Conservation (phyloP, 2,888 invertebrate genomes). For the Hemicrepidius hirtus region DNA sequence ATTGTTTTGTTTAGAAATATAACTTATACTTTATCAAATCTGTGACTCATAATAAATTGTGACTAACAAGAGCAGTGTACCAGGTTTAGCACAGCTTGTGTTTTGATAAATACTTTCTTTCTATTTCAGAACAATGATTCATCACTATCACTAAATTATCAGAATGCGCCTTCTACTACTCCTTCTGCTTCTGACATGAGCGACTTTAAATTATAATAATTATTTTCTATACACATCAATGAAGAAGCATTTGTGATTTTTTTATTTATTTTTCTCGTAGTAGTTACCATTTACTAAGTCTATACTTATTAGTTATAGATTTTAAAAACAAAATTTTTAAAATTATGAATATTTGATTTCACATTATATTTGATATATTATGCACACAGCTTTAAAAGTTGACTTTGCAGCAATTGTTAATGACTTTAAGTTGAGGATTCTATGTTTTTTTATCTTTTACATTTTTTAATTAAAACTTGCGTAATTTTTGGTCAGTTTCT, state of each 20-base stretch:
- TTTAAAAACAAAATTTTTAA: constrained; percentile 13
- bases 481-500: too few species aligned
- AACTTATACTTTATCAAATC: too few species aligned
- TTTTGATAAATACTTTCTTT: background rate
- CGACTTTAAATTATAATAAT: constrained; percentile 18
- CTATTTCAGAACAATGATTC: constrained; percentile 56
- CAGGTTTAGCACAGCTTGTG: too few species aligned
- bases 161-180: constrained; percentile 49
- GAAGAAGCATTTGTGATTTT: constrained; percentile 30
- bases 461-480: too few species aligned
- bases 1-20: too few species aligned
- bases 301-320: constrained; percentile 31
- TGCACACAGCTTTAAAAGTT: constrained; percentile 2
- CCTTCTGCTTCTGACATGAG: constrained; percentile 6
- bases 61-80: too few species aligned
- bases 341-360: constrained; percentile 5
- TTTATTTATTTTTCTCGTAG: constrained; percentile 31
- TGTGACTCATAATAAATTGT: too few species aligned
- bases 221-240: constrained; percentile 19
- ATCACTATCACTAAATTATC: constrained; percentile 50
- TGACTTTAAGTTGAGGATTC: background rate
- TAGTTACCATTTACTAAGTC: constrained; percentile 47
- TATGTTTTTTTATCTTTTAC: too few species aligned
- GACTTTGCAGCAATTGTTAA: constrained; percentile 2
- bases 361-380: background rate